Percentiles rank a stretch among this genome's conserved stretches.
These are phyloP conservation scores for Drosophila kuntzei DNA, from an alignment of 2,888 invertebrate species.

Conservation along the genomic window DNA sequence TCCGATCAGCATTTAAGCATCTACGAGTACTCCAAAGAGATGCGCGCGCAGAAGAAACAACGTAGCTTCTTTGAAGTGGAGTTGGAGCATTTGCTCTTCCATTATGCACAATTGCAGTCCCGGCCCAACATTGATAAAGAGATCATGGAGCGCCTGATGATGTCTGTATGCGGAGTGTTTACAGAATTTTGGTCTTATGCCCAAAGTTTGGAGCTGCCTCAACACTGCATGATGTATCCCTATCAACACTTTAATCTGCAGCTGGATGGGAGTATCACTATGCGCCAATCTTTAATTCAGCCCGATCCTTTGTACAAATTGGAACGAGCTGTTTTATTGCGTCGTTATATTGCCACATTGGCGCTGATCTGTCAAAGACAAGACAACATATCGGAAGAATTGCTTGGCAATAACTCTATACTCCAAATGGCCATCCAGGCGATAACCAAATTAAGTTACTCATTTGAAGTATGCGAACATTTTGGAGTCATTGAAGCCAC, in stretches of 20 bases:
- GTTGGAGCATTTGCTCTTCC: conserved; percentile 74
- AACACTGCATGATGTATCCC: conserved; percentile 73
- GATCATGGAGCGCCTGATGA: conserved; percentile 28
- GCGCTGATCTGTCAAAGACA: conserved; percentile 72
- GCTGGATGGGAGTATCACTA: conserved; percentile 33
- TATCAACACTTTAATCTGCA: conserved; percentile 70
- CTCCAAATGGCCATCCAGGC: conserved; percentile 79
- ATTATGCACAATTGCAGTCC: conserved; percentile 72
- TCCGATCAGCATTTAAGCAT: conserved; percentile 32
- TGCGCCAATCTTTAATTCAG: conserved; percentile 61
- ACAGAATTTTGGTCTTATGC: conserved; percentile 82
- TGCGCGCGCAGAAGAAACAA: conserved; percentile 57
- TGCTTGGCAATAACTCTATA: conserved; percentile 73
- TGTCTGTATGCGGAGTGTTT: conserved; percentile 75
- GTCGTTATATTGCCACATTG: conserved; percentile 79
- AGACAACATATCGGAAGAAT: conserved; percentile 47
- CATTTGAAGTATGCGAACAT: conserved; percentile 78
- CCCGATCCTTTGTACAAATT: conserved; percentile 59
- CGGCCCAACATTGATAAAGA: conserved; percentile 17
- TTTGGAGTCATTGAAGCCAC: conserved; percentile 81
- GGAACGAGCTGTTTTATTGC: conserved; percentile 76
- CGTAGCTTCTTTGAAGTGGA: conserved; percentile 79
- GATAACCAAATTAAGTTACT: conserved; percentile 78
- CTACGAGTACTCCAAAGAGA: conserved; percentile 59
- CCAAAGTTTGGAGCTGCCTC: conserved; percentile 76